Evolutionary conservation across 2,113 vertebrate species (phyloP), one percentile per base, ranked within the genome.

Genomic region (Upupa epops): DNA sequence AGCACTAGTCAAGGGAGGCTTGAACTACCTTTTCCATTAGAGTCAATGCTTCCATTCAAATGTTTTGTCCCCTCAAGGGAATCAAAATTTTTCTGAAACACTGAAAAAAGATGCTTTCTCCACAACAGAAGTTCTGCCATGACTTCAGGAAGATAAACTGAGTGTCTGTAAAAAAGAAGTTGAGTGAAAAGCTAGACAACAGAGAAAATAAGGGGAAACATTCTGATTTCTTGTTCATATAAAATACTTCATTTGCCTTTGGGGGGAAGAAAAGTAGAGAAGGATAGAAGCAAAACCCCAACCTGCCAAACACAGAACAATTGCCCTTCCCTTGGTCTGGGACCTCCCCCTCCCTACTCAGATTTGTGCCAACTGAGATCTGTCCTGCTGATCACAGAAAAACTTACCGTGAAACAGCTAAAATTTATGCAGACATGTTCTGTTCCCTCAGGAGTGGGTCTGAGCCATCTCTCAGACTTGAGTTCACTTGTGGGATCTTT

Each of bases 361-460:
- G 36, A 8, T 32, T 52, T 56, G 5, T 14, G 7, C 37, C 60
- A 73, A 59, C 22, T 22, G 32, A 36, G 48, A 28, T 13, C 46
- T 22, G 21, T 17, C 70, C 73, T 16, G 11, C 8, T 28, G 12
- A 56, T 18, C 40, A 29, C 45, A 15, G n/a, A 12, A 36, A 46
- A 89, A 31, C 9, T 42, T 8, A 12, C 9, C 61, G n/a, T 51
- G 51, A 60, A 75, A 49, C 31, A 37, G 29, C 46, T 20, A 21
- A 74, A 71, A 18, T 8, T 20, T 1, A 28, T 3, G 5, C 29
- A 72, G n/a, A 24, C 8, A 4, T 3, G 1, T 32, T 16, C 45
- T 91, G 8, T 36, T 66, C 14, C 22, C 28, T 16, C 52, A 2
- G 0, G 17, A 61, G 19, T 0, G 0, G 64, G 32, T 4, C 13